Evolutionary conservation across 1,140 invertebrate genomes (phyloP).

Genomic region (Drosophila miranda): DNA sequence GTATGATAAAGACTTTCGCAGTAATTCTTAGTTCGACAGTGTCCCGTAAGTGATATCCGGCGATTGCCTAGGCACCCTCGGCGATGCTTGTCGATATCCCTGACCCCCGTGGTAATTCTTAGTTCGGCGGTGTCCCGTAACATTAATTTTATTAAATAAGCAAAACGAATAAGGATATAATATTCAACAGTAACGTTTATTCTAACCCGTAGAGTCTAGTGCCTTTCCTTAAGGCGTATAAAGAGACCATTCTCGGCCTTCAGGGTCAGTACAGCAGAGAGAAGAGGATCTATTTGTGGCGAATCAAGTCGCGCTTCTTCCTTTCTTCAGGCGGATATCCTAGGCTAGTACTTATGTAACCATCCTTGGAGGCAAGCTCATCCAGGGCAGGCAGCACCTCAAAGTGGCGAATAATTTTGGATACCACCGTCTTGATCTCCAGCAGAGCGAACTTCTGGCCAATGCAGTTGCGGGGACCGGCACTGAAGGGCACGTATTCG

Average conservation of each 20-base stretch:
- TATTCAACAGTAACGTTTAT: not conserved
- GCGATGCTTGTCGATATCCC: no score
- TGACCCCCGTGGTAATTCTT: no score
- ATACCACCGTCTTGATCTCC: slow-evolving; percentile 82
- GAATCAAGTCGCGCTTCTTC: slow-evolving; percentile 27
- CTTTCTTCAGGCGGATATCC: slow-evolving; percentile 36
- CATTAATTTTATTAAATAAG: no score
- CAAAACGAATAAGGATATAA: no score
- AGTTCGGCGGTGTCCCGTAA: no score
- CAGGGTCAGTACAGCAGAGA: slow-evolving; percentile 67
- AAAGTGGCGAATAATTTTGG: slow-evolving; percentile 82
- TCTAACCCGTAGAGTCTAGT: not conserved
- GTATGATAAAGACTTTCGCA: no score
- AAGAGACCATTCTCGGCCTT: slow-evolving; percentile 76
- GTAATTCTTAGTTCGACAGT: no score
- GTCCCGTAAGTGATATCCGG: no score
- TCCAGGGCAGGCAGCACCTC: slow-evolving; percentile 70
- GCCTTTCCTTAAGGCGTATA: slow-evolving; percentile 58
- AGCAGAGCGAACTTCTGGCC: slow-evolving; percentile 83
- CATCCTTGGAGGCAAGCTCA: slow-evolving; percentile 64
- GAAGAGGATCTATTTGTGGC: slow-evolving; percentile 75
- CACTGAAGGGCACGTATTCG: slow-evolving; percentile 85
- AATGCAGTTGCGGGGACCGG: slow-evolving; percentile 77
- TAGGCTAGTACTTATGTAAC: slow-evolving; percentile 60
- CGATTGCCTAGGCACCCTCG: no score